Base-by-base conservation (phyloP, 2,797 vertebrate species). In the Nyctalus aviator region DNA sequence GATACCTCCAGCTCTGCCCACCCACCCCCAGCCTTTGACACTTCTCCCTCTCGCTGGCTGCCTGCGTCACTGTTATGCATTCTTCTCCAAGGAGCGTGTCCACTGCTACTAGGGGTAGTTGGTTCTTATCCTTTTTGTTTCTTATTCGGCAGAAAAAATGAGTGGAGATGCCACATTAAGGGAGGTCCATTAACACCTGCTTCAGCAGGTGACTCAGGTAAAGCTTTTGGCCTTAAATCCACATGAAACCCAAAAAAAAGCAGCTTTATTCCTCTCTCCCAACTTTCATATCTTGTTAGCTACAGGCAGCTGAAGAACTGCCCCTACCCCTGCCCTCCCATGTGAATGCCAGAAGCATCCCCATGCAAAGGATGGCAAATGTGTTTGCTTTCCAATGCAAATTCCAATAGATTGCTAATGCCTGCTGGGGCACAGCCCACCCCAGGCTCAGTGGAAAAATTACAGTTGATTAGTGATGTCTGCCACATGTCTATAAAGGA, bases 401-500 rank as follows among this genome's bases (percentile, higher is more conserved):
- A 75, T 25, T 69, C 53, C 30, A 32, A 72, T 15, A 37, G 44
- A 66, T 59, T 66, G 23, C 14, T 62, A 50, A 50, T 91, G 68
- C 71, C 95, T 78, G 21, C 72, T 30, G 18, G 73, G 15, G 50
- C 30, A 4, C 23, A 81, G 32, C 10, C 59, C 35, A 64, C 17
- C 12, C 57, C 8, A 11, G 53, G 8, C 23, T 76, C 77, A 41
- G 27, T 12, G 12, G 48, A 68, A 86, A 72, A 76, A 64, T 66
- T 53, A 69, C 8, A 32, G 6, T 75, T 66, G 59, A 94, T 85
- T 71, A 83, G 21, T 71, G 23, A 89, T 96, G 76, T 73, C 84
- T 96, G 64, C 73, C 66, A 32, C 3, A 3, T n/a, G 17, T 17
- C 93, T 71, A 6, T 14, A 30, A 37, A 69, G 1, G 37, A 55